A percentile compares a stretch with the other conserved stretches of the same genome.
Conservation (phyloP, 2,797 vertebrate species). For the Mormyrus hasselquistii region DNA sequence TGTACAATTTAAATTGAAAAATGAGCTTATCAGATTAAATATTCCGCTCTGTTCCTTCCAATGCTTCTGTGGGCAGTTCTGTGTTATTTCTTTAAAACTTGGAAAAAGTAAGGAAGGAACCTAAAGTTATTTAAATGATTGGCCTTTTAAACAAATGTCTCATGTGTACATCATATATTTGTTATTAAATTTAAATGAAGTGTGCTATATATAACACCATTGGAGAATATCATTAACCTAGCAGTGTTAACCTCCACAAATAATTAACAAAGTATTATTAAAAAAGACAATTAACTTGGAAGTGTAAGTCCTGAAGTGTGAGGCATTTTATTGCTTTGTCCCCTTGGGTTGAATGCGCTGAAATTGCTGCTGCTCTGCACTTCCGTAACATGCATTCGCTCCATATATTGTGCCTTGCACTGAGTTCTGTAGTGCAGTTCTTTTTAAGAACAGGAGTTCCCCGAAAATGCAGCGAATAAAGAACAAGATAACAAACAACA, state of each 20-base stretch:
- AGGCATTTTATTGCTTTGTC: conserved; percentile 41
- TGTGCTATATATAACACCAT: conserved; percentile 51
- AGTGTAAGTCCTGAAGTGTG: conserved; percentile 53
- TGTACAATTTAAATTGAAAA: background rate
- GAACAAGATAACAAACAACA: background rate
- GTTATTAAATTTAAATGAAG: background rate
- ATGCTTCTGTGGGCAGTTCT: background rate
- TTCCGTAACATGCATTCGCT: background rate
- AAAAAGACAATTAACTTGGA: conserved; percentile 70
- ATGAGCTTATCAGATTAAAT: background rate
- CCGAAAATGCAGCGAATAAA: background rate
- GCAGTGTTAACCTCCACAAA: conserved; percentile 71
- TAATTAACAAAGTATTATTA: conserved; percentile 72
- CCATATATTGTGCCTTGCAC: background rate
- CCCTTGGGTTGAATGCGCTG: conserved; percentile 37
- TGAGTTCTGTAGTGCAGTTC: background rate
- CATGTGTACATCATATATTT: background rate
- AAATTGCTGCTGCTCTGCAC: conserved; percentile 42
- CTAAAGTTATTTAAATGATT: background rate
- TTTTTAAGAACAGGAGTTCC: background rate
- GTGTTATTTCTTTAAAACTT: background rate
- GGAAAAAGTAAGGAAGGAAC: background rate
- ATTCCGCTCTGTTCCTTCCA: background rate
- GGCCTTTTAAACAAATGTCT: background rate
- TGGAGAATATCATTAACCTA: conserved; percentile 67